Conservation (phyloP, 2,888 invertebrate genomes). For the Punctoribates punctum region DNA sequence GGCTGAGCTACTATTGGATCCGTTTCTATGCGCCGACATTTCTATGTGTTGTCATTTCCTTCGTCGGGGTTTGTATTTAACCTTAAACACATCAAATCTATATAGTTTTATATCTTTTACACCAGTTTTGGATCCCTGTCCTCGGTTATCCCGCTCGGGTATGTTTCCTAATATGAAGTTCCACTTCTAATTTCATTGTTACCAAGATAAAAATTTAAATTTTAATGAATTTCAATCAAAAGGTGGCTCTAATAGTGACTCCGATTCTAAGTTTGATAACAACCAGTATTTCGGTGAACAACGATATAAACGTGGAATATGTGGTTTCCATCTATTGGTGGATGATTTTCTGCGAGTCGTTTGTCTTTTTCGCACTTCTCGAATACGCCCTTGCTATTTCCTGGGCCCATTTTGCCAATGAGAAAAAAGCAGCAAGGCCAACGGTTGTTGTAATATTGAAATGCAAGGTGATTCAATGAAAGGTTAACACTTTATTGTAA, state of each 20-base stretch:
- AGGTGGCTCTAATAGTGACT: conserved; percentile 33
- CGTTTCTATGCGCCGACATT: conserved; percentile 42
- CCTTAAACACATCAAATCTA: neutral
- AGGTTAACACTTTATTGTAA: no score
- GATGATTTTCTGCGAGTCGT: conserved; percentile 42
- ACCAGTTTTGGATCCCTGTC: conserved; percentile 19
- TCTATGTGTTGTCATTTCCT: conserved; percentile 38
- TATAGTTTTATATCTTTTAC: neutral
- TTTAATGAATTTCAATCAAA: neutral
- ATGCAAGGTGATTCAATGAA: no score
- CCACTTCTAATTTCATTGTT: no score
- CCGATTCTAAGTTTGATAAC: conserved; percentile 36
- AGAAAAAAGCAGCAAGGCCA: conserved; percentile 37
- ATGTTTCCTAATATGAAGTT: neutral
- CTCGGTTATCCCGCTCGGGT: conserved; percentile 40
- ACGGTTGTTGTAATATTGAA: neutral
- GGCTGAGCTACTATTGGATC: conserved; percentile 43
- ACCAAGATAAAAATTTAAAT: no score
- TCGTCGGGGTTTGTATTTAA: conserved; percentile 36
- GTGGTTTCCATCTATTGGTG: conserved; percentile 43
- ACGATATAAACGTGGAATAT: conserved; percentile 39
- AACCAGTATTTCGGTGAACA: conserved; percentile 23
- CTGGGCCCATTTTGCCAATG: conserved; percentile 42
- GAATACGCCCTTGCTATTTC: conserved; percentile 42
- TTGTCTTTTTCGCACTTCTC: conserved; percentile 37